These are phyloP conservation scores for Hafferia zeledoni DNA, from an alignment of 2,797 vertebrate genomes.

Conservation along the genomic window DNA sequence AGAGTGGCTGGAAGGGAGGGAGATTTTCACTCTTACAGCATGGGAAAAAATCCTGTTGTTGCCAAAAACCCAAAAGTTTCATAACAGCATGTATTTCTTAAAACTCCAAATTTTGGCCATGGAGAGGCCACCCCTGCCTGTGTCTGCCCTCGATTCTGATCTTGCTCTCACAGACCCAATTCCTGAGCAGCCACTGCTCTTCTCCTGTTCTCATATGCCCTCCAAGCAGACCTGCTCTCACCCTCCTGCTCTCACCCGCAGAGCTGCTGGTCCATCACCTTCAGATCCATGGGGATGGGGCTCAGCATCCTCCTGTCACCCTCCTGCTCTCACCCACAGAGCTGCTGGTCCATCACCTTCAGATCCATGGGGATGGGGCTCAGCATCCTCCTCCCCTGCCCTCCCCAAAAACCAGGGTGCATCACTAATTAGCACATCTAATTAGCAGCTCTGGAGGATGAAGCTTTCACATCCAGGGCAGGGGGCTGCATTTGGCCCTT, in stretches of 20 bases:
- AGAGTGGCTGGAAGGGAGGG: neutral
- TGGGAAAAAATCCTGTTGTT: neutral
- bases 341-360: neutral
- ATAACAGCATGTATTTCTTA: neutral
- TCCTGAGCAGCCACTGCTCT: neutral
- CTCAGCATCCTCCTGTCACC: neutral
- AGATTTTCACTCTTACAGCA: neutral
- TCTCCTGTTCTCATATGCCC: neutral
- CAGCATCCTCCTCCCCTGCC: neutral
- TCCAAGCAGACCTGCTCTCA: neutral
- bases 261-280: neutral
- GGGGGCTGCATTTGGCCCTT: neutral
- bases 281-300: neutral
- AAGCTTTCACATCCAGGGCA: neutral
- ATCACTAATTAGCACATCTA: neutral
- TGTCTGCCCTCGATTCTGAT: neutral
- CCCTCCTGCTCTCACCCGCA: neutral
- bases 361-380: neutral
- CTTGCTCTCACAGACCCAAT: rapidly evolving
- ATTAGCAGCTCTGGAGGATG: neutral
- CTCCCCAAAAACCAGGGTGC: neutral
- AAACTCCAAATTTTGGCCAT: neutral
- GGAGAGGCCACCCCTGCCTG: neutral
- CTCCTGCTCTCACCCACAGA: neutral
- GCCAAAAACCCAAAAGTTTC: neutral